Evolutionary conservation across 2,888 invertebrate genomes (phyloP).

Genomic region (Lapara coniferarum): DNA sequence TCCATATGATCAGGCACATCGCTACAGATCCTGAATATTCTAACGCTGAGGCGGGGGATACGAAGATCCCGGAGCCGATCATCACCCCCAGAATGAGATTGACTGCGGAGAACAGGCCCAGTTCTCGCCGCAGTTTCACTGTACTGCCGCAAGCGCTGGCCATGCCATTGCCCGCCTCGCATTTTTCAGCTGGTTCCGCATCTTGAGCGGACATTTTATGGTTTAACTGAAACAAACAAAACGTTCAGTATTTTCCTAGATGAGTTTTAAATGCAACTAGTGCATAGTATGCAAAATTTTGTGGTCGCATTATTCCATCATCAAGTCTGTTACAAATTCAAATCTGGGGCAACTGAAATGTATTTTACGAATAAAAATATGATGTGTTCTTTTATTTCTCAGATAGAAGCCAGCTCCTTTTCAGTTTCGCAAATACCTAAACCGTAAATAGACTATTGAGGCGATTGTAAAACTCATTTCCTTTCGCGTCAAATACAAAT

Average conservation of each 20-base stretch:
- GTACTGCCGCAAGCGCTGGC: slow-evolving; percentile 56
- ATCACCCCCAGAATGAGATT: slow-evolving; percentile 93
- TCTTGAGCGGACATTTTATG: slow-evolving; percentile 57
- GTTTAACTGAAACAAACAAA: slow-evolving; percentile 25
- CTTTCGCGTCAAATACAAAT: not conserved
- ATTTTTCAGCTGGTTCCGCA: slow-evolving; percentile 50
- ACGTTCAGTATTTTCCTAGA: not conserved
- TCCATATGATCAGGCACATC: slow-evolving; percentile 91
- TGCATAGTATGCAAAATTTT: not conserved
- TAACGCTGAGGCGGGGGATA: slow-evolving; percentile 91
- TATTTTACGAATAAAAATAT: too few species aligned
- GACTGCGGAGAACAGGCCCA: slow-evolving; percentile 91
- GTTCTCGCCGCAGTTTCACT: slow-evolving; percentile 88
- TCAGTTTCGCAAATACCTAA: too few species aligned
- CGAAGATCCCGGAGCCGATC: slow-evolving; percentile 96
- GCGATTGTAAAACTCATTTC: not conserved
- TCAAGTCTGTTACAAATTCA: too few species aligned
- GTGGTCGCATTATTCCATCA: not conserved
- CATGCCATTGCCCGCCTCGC: slow-evolving; percentile 45
- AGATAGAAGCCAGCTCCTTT: too few species aligned
- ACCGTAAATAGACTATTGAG: too few species aligned
- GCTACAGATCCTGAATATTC: slow-evolving; percentile 91
- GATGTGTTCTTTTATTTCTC: too few species aligned
- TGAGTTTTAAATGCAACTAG: not conserved
- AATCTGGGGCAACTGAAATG: too few species aligned